Evolutionary conservation across 2,113 vertebrate species (phyloP).

Genomic region (Brienomyrus longianalis): DNA sequence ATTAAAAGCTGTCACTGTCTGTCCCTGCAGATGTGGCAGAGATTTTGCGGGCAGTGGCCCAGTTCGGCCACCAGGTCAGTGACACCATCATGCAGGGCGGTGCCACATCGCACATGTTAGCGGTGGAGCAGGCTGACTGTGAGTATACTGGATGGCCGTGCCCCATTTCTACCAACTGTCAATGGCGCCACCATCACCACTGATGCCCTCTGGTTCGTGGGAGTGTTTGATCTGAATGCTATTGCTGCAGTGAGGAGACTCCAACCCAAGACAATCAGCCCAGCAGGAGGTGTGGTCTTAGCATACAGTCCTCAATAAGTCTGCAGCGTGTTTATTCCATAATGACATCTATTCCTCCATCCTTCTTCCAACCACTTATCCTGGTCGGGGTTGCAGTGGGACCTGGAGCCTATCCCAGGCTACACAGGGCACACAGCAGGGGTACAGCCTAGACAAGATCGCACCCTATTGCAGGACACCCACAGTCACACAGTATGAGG

Average conservation of each 20-base stretch:
- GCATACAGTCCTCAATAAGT: neutral
- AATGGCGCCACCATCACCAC: too few species aligned
- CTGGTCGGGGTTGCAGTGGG: neutral
- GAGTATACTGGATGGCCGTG: conserved; percentile 40
- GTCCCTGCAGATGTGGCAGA: conserved; percentile 59
- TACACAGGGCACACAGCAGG: neutral
- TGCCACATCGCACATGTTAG: conserved; percentile 77
- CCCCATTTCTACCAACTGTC: too few species aligned
- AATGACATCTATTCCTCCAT: neutral
- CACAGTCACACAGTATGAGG: neutral
- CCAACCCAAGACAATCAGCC: neutral
- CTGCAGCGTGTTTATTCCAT: neutral
- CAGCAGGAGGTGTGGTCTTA: neutral
- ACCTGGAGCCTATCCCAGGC: neutral
- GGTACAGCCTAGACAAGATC: neutral
- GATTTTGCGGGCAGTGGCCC: conserved; percentile 71
- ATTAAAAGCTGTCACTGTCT: neutral
- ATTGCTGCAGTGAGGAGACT: neutral
- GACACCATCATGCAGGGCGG: conserved; percentile 83
- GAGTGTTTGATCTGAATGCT: neutral
- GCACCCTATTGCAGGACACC: neutral
- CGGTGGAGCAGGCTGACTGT: conserved; percentile 81
- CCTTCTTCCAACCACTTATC: neutral
- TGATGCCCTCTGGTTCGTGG: neutral
- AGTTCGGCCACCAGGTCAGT: conserved; percentile 78